Evolutionary conservation across 2,888 invertebrate species (phyloP).

Genomic region (Dasysyrphus albostriatus): DNA sequence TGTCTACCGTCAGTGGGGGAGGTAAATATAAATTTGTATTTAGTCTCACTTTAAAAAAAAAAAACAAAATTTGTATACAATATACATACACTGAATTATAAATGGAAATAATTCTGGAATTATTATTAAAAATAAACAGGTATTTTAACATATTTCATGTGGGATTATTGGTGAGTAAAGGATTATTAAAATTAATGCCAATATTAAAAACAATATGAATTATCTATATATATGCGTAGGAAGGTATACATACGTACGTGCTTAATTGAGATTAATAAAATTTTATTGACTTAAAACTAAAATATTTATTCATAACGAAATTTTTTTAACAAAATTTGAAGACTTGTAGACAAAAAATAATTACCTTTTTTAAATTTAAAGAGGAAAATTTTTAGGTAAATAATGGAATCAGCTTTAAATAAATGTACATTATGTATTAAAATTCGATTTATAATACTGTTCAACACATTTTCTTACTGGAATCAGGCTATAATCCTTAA

Average conservation of each 20-base stretch:
- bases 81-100: slow-evolving; percentile 18
- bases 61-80: neutral
- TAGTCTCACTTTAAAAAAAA: neutral
- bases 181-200: slow-evolving; percentile 13
- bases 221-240: neutral
- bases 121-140: slow-evolving; percentile 5
- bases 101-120: neutral
- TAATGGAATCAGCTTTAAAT: neutral
- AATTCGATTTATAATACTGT: no score
- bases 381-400: neutral
- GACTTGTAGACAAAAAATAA: neutral
- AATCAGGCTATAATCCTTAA: no score
- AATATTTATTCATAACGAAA: neutral
- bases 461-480: no score
- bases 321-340: neutral
- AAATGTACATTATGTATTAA: no score
- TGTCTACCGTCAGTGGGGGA: neutral
- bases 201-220: slow-evolving; percentile 4
- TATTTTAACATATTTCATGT: neutral
- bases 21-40: neutral
- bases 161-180: slow-evolving; percentile 3
- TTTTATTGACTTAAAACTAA: neutral
- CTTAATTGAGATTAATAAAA: neutral
- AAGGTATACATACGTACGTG: neutral
- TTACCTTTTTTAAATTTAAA: neutral